phyloP scores from a whole-genome alignment of 2,797 vertebrate species.

The Urophycis tenuis region DNA sequence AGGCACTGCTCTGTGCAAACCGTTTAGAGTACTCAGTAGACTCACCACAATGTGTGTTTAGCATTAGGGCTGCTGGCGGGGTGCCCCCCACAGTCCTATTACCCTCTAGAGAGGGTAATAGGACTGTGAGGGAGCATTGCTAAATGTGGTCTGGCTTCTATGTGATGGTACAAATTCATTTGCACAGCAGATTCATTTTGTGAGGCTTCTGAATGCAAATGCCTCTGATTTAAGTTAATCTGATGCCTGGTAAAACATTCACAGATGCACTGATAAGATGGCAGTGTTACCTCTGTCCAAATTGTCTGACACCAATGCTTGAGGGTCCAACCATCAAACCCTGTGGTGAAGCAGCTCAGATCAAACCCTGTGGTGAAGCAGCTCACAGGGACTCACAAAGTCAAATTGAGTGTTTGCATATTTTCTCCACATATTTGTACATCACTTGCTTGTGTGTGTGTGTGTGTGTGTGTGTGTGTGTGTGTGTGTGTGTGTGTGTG shows the following conservation, averaged over 20 bases:
- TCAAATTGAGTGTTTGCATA: neutral
- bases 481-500: too few species aligned
- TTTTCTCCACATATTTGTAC: neutral
- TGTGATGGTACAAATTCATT: neutral
- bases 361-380: neutral
- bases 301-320: neutral
- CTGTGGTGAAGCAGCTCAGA: neutral
- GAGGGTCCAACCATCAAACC: neutral
- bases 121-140: slow-evolving; percentile 32
- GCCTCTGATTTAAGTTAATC: neutral
- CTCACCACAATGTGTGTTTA: slow-evolving; percentile 36
- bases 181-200: neutral
- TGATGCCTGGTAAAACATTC: neutral
- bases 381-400: too few species aligned
- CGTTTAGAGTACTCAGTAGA: slow-evolving; percentile 46
- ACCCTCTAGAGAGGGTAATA: too few species aligned
- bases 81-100: slow-evolving; percentile 32
- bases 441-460: neutral
- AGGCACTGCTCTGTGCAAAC: slow-evolving; percentile 40
- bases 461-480: too few species aligned
- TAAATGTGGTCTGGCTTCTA: slow-evolving; percentile 2
- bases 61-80: slow-evolving; percentile 41
- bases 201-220: neutral
- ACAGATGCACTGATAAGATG: neutral
- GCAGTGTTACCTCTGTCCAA: neutral